These are phyloP conservation scores for Patella pellucida DNA, from an alignment of 2,888 invertebrate species.

Conservation along the genomic window DNA sequence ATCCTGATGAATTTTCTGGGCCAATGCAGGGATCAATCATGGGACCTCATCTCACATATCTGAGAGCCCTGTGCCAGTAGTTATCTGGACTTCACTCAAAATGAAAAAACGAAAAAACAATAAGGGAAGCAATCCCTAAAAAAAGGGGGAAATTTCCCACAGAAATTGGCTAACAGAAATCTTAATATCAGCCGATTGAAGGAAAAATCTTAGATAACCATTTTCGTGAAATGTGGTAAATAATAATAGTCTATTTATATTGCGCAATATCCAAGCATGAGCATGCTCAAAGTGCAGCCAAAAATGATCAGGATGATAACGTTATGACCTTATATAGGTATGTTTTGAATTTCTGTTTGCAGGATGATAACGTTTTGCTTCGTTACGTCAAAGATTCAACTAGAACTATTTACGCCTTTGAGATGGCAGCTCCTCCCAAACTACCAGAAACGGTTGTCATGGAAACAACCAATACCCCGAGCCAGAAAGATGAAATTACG, in stretches of 20 bases:
- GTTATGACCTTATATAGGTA: slow-evolving; percentile 7
- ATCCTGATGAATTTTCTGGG: no score
- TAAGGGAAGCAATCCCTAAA: no score
- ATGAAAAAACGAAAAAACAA: no score
- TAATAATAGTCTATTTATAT: no score
- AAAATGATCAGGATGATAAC: no score
- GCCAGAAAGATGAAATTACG: slow-evolving; percentile 15
- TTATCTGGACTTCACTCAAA: no score
- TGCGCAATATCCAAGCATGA: no score
- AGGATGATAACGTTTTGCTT: slow-evolving; percentile 75
- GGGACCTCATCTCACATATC: not conserved
- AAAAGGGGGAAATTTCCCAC: not conserved
- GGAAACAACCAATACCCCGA: slow-evolving; percentile 1
- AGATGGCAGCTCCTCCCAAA: slow-evolving; percentile 52
- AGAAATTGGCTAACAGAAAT: not conserved
- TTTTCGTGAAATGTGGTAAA: no score
- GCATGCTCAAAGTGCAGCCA: no score
- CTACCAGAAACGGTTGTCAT: slow-evolving; percentile 16
- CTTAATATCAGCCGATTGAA: no score
- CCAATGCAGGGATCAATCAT: no score
- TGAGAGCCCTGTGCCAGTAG: not conserved
- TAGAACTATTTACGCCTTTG: slow-evolving; percentile 68
- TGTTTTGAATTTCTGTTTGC: slow-evolving; percentile 41
- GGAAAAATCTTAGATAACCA: no score
- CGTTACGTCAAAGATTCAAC: slow-evolving; percentile 74